Evolutionary conservation across 2,113 vertebrate genomes (phyloP).

Genomic region (Danionella cerebrum): DNA sequence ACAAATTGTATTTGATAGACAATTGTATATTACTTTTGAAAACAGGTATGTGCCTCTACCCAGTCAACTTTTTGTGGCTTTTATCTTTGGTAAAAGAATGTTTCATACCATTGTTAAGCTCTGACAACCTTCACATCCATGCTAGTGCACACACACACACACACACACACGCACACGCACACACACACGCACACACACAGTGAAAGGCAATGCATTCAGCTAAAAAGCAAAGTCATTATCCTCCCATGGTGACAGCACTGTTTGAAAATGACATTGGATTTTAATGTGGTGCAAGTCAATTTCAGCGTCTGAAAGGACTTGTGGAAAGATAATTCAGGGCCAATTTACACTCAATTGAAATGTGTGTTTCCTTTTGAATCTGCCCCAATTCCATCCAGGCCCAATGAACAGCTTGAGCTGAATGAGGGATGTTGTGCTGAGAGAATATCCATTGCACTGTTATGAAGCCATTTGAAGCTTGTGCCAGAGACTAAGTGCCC

Average conservation of each 20-base stretch:
- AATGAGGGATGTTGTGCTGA: slow-evolving; percentile 1
- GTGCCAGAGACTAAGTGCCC: background rate
- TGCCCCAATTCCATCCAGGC: slow-evolving; percentile 32
- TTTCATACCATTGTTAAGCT: slow-evolving; percentile 46
- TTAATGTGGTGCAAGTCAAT: slow-evolving; percentile 48
- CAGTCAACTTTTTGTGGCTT: slow-evolving; percentile 22
- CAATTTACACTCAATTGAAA: slow-evolving; percentile 47
- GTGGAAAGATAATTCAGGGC: slow-evolving; percentile 42
- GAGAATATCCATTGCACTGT: slow-evolving; percentile 24
- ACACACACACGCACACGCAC: background rate
- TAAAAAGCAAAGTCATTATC: slow-evolving; percentile 54
- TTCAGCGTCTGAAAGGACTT: slow-evolving; percentile 44
- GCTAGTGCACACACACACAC: background rate
- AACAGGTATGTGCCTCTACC: slow-evolving; percentile 6
- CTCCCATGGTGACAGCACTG: slow-evolving; percentile 44
- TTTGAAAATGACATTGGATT: slow-evolving; percentile 56
- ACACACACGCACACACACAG: background rate
- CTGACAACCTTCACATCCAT: slow-evolving; percentile 21
- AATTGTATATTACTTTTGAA: slow-evolving; percentile 8
- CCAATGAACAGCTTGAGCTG: slow-evolving; percentile 17
- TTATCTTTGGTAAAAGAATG: slow-evolving; percentile 43
- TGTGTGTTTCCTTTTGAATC: slow-evolving; percentile 34
- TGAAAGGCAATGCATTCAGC: slow-evolving; percentile 18
- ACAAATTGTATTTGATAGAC: slow-evolving; percentile 9
- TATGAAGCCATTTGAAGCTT: slow-evolving; percentile 14